A percentile compares a stretch with the other conserved stretches of the same genome.
phyloP scores from a whole-genome alignment of 2,113 vertebrate species.

The Climacteris rufus region DNA sequence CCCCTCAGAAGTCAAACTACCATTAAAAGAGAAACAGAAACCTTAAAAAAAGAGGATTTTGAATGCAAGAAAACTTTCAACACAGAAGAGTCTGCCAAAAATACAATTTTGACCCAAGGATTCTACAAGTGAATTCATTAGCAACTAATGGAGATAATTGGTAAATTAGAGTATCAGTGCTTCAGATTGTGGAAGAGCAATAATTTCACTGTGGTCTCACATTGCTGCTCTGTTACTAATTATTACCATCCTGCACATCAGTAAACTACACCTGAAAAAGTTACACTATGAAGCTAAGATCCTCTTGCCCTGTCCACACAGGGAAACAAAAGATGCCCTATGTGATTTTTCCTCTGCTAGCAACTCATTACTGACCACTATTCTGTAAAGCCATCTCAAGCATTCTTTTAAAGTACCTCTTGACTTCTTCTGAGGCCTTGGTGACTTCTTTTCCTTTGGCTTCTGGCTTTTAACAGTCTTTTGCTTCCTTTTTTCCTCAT shows the following conservation, averaged over 20 bases:
- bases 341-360: neutral
- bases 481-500: slow-evolving; percentile 81
- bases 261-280: neutral
- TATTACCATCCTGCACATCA: neutral
- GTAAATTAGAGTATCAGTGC: neutral
- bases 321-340: neutral
- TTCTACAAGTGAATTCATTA: neutral
- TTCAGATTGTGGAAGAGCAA: neutral
- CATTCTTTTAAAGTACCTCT: slow-evolving; percentile 62
- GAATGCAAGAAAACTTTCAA: neutral
- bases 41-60: neutral
- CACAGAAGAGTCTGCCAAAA: neutral
- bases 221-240: neutral
- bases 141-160: neutral
- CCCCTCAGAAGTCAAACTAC: neutral
- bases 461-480: slow-evolving; percentile 68
- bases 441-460: slow-evolving; percentile 62
- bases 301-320: neutral
- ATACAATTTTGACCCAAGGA: neutral
- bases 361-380: neutral
- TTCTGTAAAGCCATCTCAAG: neutral
- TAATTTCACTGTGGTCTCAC: neutral
- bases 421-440: slow-evolving; percentile 57
- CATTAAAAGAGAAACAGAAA: neutral
- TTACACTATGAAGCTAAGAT: neutral